These are phyloP conservation scores for Hyposmocoma kahamanoa DNA, from an alignment of 1,140 invertebrate species.

Conservation along the genomic window DNA sequence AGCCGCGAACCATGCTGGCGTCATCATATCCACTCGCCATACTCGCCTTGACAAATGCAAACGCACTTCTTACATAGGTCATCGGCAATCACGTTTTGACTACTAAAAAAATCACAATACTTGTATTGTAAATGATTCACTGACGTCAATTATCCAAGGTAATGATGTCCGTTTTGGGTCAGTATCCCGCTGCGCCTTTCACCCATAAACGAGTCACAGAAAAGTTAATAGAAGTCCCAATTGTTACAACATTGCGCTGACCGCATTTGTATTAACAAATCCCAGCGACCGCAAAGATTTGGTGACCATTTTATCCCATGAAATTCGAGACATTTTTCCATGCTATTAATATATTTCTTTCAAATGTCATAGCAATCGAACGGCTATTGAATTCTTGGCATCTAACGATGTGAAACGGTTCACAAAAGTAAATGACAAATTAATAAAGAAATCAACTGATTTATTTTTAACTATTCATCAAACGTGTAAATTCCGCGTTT, in stretches of 20 bases:
- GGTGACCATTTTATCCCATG: conserved; percentile 6
- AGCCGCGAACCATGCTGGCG: conserved; percentile 38
- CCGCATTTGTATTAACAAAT: conserved; percentile 12
- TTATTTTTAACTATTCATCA: conserved; percentile 19
- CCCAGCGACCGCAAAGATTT: neutral
- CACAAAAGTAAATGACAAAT: neutral
- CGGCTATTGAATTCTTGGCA: too few species aligned
- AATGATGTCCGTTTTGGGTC: conserved; percentile 36
- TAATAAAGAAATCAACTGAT: conserved; percentile 1
- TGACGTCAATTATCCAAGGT: conserved; percentile 14
- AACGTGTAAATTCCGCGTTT: conserved; percentile 28
- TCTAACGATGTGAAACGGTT: too few species aligned
- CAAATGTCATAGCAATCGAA: neutral
- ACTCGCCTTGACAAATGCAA: conserved; percentile 58
- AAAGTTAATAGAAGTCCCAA: conserved; percentile 16
- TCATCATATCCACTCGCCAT: conserved; percentile 60
- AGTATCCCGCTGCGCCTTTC: conserved; percentile 28
- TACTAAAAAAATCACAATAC: conserved; percentile 1
- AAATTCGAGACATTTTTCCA: neutral
- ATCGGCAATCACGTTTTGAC: conserved; percentile 21
- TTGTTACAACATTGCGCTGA: conserved; percentile 27
- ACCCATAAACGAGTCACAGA: conserved; percentile 27
- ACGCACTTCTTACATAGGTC: conserved; percentile 42
- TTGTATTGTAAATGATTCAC: conserved; percentile 8
- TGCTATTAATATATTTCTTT: neutral